Percentiles rank a stretch among this genome's conserved stretches.
Evolutionary conservation across 92 coral and sea anemone species (phyloP).

Genomic region (Porites cylindrica): DNA sequence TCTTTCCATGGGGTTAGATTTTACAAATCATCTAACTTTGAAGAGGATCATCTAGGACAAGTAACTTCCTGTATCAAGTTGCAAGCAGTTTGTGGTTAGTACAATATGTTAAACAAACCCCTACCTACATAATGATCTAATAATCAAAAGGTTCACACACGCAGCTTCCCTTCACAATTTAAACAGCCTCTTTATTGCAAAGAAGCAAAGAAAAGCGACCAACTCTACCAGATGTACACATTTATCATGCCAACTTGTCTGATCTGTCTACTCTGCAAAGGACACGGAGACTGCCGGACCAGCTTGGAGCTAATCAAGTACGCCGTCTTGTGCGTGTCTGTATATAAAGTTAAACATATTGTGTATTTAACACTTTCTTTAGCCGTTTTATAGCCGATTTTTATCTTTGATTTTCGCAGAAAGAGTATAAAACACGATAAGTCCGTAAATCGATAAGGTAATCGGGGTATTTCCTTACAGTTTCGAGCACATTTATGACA

Average conservation of each 20-base stretch:
- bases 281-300: background rate
- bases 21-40: background rate
- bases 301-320: background rate
- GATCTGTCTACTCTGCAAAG: background rate
- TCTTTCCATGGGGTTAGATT: background rate
- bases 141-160: background rate
- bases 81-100: background rate
- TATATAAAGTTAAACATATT: background rate
- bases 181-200: background rate
- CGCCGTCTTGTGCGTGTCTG: slow-evolving; percentile 29
- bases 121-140: too few relatives aligned
- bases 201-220: background rate
- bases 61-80: background rate
- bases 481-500: background rate
- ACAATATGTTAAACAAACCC: too few relatives aligned
- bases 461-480: background rate
- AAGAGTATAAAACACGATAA: background rate
- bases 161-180: background rate
- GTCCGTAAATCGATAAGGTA: background rate
- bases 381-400: background rate
- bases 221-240: slow-evolving; percentile 11
- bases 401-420: background rate
- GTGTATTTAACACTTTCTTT: background rate
- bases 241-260: slow-evolving; percentile 6
- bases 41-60: background rate